Percentiles rank a stretch among this genome's conserved stretches.
Evolutionary conservation across 2,797 vertebrate species (phyloP).

Genomic region (Sebastiscus albofasciatus): DNA sequence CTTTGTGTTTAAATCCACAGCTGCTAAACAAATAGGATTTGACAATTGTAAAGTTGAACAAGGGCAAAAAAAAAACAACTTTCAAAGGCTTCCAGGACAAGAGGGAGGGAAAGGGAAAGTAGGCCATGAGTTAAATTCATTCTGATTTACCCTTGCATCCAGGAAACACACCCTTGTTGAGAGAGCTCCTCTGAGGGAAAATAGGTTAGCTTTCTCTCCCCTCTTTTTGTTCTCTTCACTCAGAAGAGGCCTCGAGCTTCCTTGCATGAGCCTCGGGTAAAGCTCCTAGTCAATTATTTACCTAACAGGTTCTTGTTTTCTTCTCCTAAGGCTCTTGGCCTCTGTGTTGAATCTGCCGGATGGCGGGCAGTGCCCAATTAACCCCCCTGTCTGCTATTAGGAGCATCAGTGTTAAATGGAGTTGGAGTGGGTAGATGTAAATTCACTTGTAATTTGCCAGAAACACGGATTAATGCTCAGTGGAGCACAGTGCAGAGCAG

Average conservation of each 20-base stretch:
- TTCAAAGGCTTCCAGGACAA: conserved; percentile 64
- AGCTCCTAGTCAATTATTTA: conserved; percentile 63
- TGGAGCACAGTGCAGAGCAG: conserved; percentile 1
- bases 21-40: conserved; percentile 35
- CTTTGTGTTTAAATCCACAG: conserved; percentile 17
- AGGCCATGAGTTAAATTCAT: conserved; percentile 68
- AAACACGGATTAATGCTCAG: conserved; percentile 44
- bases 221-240: conserved; percentile 25
- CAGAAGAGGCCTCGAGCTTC: conserved; percentile 50
- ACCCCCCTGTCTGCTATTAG: conserved; percentile 36
- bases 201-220: conserved; percentile 42
- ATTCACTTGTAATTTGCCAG: conserved; percentile 47
- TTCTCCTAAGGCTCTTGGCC: not conserved
- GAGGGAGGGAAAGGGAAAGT: conserved; percentile 51
- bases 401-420: conserved; percentile 21
- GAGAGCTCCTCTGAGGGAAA: conserved; percentile 52
- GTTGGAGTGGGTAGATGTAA: conserved; percentile 35
- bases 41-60: conserved; percentile 45
- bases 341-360: conserved; percentile 19
- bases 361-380: conserved; percentile 42
- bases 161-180: conserved; percentile 58
- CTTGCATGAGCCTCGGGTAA: conserved; percentile 36
- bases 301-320: conserved; percentile 14
- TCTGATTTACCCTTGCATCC: conserved; percentile 68
- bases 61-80: conserved; percentile 30